A percentile compares a stretch with the other conserved stretches of the same genome.
These are phyloP conservation scores for Phymorhynchus buccinoides DNA, from an alignment of 1,140 invertebrate genomes.

Conservation along the genomic window DNA sequence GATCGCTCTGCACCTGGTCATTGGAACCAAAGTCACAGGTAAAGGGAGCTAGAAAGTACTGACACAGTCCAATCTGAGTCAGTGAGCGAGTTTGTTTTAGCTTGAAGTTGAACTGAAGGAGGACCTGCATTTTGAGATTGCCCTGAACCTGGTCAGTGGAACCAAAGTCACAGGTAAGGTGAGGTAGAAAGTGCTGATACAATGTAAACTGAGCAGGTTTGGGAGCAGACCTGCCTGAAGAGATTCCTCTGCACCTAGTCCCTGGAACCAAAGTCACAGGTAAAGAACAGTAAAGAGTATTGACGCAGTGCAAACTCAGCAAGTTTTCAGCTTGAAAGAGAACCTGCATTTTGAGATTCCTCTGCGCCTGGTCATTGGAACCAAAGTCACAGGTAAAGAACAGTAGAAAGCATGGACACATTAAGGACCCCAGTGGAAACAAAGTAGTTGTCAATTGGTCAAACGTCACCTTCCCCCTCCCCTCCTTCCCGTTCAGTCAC, in stretches of 20 bases:
- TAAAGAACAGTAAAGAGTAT: too few species aligned
- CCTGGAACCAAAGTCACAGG: conserved; percentile 97
- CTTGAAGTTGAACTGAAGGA: too few species aligned
- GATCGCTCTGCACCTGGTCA: conserved; percentile 93
- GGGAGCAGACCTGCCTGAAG: conserved; percentile 94
- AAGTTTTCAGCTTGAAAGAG: conserved; percentile 82
- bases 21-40: conserved; percentile 96
- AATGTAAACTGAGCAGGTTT: conserved; percentile 90
- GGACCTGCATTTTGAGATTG: conserved; percentile 94
- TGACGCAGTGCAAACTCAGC: conserved; percentile 90
- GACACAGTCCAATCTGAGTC: conserved; percentile 91
- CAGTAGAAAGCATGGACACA: conserved; percentile 77
- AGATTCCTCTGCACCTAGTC: conserved; percentile 94
- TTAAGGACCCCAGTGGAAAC: too few species aligned
- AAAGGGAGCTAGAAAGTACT: too few species aligned
- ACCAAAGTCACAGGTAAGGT: conserved; percentile 94
- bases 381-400: conserved; percentile 93
- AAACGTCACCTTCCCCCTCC: too few species aligned
- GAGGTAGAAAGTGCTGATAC: conserved; percentile 73
- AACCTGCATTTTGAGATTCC: conserved; percentile 96
- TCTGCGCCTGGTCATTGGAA: conserved; percentile 95
- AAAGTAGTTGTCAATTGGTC: too few species aligned
- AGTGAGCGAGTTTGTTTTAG: too few species aligned
- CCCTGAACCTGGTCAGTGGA: conserved; percentile 95
- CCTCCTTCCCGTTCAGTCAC: too few species aligned